phyloP scores from a whole-genome alignment of 2,888 invertebrate species.

The Pogonocherus hispidulus region DNA sequence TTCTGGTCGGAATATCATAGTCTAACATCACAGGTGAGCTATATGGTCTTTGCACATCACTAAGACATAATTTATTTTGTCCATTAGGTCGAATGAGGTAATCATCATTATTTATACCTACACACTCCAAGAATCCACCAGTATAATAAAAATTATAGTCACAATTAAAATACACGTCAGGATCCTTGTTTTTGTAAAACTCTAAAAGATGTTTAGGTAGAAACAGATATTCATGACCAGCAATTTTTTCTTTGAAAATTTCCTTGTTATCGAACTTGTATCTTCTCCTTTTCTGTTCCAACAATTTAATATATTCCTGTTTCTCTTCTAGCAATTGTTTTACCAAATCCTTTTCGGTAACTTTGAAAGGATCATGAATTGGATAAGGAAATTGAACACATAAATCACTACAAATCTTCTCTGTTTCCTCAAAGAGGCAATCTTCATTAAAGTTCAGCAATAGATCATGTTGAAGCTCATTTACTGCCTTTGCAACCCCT shows the following conservation, averaged over 20 bases:
- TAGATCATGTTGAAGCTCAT: conserved; percentile 43
- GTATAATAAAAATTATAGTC: conserved; percentile 52
- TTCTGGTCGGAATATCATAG: conserved; percentile 20
- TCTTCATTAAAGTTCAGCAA: conserved; percentile 46
- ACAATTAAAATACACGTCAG: conserved; percentile 41
- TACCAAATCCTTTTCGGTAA: conserved; percentile 32
- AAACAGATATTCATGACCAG: conserved; percentile 36
- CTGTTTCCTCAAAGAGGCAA: conserved; percentile 47
- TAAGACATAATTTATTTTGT: conserved; percentile 42
- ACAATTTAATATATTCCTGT: conserved; percentile 34
- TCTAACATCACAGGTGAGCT: conserved; percentile 21
- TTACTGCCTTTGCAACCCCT: conserved; percentile 15
- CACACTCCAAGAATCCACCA: conserved; percentile 48
- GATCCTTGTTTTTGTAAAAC: conserved; percentile 46
- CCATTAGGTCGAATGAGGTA: conserved; percentile 47
- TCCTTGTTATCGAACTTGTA: conserved; percentile 35
- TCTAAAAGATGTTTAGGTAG: conserved; percentile 48
- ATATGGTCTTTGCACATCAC: conserved; percentile 24
- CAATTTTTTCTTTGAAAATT: conserved; percentile 36
- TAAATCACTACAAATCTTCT: conserved; percentile 36
- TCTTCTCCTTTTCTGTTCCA: conserved; percentile 30
- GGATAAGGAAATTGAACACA: conserved; percentile 49
- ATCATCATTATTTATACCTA: conserved; percentile 35
- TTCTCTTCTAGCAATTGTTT: conserved; percentile 40
- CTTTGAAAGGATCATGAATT: conserved; percentile 39